Percentiles rank a stretch among this genome's conserved stretches.
These are phyloP conservation scores for Ectropis crepuscularia DNA, from an alignment of 2,888 invertebrate genomes.

Conservation along the genomic window DNA sequence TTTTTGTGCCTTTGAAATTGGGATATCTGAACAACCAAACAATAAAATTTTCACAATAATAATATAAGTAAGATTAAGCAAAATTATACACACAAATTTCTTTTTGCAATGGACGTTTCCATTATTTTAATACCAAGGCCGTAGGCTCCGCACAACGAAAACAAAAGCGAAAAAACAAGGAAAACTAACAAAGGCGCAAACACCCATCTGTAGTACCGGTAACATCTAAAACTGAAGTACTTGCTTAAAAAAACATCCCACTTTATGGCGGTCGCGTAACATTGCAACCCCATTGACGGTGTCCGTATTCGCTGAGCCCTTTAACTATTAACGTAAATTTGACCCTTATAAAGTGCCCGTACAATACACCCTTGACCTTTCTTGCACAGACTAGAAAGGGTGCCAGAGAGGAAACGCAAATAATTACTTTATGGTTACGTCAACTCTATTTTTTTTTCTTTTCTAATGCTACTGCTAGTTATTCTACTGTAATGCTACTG, in stretches of 20 bases:
- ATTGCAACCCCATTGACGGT: slow-evolving; percentile 29
- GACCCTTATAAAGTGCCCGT: slow-evolving; percentile 53
- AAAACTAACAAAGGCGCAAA: slow-evolving; percentile 7
- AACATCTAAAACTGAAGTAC: slow-evolving; percentile 21
- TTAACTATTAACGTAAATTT: slow-evolving; percentile 49
- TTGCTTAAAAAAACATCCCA: slow-evolving; percentile 29
- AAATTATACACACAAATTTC: too few species aligned
- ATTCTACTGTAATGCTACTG: too few species aligned
- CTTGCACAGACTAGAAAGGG: slow-evolving; percentile 11
- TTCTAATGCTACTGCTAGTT: too few species aligned
- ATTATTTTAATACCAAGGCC: neutral
- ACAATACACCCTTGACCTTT: slow-evolving; percentile 45
- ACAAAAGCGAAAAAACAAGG: slow-evolving; percentile 1
- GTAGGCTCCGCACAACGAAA: neutral
- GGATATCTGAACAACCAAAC: too few species aligned
- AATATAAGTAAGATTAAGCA: too few species aligned
- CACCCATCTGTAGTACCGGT: neutral
- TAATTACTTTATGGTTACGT: neutral
- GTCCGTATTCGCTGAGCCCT: slow-evolving; percentile 37
- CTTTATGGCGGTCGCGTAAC: slow-evolving; percentile 32
- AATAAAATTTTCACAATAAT: too few species aligned
- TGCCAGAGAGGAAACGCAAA: neutral
- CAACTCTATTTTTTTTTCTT: too few species aligned
- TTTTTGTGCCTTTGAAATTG: too few species aligned
- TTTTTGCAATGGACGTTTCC: too few species aligned